Conservation (phyloP, 2,113 vertebrate species). For the Pipra filicauda region DNA sequence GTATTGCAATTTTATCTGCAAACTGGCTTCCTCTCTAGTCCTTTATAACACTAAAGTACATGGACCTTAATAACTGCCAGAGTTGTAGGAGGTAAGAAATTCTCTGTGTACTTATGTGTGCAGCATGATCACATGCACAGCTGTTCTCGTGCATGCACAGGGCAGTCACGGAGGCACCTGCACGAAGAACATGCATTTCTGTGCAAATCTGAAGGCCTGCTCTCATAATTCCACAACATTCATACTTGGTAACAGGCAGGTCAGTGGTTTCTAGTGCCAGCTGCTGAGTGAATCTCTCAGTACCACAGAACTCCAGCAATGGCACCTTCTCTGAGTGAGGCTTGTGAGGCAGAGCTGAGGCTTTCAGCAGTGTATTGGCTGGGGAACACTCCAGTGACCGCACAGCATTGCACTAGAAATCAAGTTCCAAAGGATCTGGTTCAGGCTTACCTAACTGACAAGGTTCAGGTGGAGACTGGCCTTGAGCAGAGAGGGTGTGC, state of each 20-base stretch:
- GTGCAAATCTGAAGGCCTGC: neutral
- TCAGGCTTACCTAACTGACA: conserved; percentile 69
- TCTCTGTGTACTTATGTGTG: neutral
- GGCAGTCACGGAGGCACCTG: neutral
- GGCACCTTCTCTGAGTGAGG: neutral
- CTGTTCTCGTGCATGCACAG: neutral
- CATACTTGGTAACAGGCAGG: neutral
- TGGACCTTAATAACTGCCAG: neutral
- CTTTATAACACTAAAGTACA: neutral
- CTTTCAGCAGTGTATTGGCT: neutral
- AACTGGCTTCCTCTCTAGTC: neutral
- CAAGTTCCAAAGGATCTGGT: conserved; percentile 62
- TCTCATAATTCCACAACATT: neutral
- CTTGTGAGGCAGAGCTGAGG: neutral
- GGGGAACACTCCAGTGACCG: conserved; percentile 37
- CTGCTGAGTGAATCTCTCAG: neutral
- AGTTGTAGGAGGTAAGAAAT: neutral
- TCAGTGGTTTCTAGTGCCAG: neutral
- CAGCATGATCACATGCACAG: neutral
- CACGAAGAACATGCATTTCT: neutral
- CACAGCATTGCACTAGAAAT: conserved; percentile 49
- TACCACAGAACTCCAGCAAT: neutral
- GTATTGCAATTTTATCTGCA: neutral
- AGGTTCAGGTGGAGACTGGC: conserved; percentile 65
- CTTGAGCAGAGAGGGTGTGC: conserved; percentile 66